Conservation (phyloP, 2,113 vertebrate genomes). For the Salvelinus alpinus region DNA sequence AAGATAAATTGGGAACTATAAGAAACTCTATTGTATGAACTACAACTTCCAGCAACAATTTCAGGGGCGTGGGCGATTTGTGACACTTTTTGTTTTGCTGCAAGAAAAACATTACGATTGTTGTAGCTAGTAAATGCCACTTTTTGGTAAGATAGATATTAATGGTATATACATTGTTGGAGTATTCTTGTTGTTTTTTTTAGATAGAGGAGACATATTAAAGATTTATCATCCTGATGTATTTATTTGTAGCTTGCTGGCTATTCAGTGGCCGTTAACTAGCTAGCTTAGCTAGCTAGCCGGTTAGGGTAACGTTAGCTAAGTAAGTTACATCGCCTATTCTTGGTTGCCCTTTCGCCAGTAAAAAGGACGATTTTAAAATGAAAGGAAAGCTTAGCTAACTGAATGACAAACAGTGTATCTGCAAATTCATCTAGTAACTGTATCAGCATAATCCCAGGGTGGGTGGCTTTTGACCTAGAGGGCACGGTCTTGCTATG, state of each 20-base stretch:
- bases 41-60: constrained; percentile 26
- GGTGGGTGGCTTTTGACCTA: background rate
- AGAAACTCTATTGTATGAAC: background rate
- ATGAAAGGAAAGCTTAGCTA: background rate
- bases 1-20: background rate
- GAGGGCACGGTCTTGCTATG: background rate
- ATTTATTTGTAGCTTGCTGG: background rate
- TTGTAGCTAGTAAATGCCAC: background rate
- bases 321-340: background rate
- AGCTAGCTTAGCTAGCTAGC: background rate
- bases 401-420: background rate
- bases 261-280: background rate
- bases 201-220: background rate
- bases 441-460: no score
- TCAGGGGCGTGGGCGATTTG: constrained; percentile 15
- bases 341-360: no score
- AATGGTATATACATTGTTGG: background rate
- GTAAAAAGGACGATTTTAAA: background rate
- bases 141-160: background rate
- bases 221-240: background rate
- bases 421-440: background rate
- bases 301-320: background rate
- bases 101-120: background rate
- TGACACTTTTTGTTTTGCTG: constrained; percentile 4
- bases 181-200: background rate